Evolutionary conservation across 2,113 vertebrate species (phyloP).

Genomic region (Campylorhamphus procurvoides): DNA sequence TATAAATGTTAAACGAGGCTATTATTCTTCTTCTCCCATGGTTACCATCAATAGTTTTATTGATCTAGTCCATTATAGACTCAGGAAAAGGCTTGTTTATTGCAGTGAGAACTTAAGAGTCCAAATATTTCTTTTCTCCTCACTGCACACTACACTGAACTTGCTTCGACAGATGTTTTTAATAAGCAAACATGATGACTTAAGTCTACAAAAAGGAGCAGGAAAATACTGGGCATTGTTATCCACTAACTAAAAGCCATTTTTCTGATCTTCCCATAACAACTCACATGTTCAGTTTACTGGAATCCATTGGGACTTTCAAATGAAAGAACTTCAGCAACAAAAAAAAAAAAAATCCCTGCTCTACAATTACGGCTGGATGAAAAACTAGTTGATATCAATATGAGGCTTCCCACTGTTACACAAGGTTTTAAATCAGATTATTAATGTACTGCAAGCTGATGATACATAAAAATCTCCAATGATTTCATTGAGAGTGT

Average conservation of each 20-base stretch:
- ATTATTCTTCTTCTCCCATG: constrained; percentile 29
- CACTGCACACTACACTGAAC: neutral
- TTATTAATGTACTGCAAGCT: neutral
- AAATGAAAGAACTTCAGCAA: neutral
- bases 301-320: neutral
- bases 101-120: neutral
- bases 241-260: neutral
- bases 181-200: neutral
- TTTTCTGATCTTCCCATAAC: neutral
- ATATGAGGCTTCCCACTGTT: neutral
- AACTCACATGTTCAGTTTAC: neutral
- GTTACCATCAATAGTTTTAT: constrained; percentile 49
- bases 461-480: neutral
- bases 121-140: neutral
- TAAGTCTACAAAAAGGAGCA: neutral
- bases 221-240: neutral
- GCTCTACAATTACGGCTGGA: neutral
- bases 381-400: constrained; percentile 13
- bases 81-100: constrained; percentile 21
- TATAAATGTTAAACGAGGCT: constrained; percentile 36
- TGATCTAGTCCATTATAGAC: constrained; percentile 45
- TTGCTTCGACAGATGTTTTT: neutral
- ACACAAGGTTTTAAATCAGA: neutral
- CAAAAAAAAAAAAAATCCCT: neutral
- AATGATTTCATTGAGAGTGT: neutral